These are phyloP conservation scores for Cryptotis parvus DNA, from an alignment of 2,113 vertebrate genomes.

Conservation along the genomic window DNA sequence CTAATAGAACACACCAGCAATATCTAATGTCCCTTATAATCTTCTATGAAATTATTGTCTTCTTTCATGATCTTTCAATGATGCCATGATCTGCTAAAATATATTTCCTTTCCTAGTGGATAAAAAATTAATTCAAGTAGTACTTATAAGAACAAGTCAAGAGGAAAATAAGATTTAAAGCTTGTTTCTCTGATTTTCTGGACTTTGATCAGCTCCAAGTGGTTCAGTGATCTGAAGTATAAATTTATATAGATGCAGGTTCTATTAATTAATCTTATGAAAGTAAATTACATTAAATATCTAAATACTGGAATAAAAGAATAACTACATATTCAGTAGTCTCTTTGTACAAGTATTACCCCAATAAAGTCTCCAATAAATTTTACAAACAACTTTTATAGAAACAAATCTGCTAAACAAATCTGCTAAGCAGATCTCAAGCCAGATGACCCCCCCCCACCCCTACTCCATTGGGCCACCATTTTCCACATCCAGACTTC, in stretches of 20 bases:
- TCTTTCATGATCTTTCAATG: conserved; percentile 22
- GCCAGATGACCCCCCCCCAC: no score
- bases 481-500: no score
- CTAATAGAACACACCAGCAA: neutral
- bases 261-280: neutral
- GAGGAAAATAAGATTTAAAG: conserved; percentile 64
- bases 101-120: conserved; percentile 18
- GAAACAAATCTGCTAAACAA: neutral
- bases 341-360: conserved; percentile 22
- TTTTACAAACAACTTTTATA: neutral
- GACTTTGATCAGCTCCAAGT: conserved; percentile 17
- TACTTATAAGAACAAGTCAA: conserved; percentile 51
- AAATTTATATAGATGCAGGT: neutral
- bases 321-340: neutral
- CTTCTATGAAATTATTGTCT: conserved; percentile 23
- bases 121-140: conserved; percentile 54
- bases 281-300: conserved; percentile 40
- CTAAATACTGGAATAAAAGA: conserved; percentile 19
- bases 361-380: conserved; percentile 17
- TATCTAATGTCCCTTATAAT: neutral
- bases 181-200: conserved; percentile 57
- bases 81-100: neutral
- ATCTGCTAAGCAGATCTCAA: neutral
- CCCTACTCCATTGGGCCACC: no score
- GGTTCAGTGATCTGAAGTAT: conserved; percentile 22